These are phyloP conservation scores for Zaprionus taronus DNA, from an alignment of 1,140 invertebrate genomes.

Conservation along the genomic window DNA sequence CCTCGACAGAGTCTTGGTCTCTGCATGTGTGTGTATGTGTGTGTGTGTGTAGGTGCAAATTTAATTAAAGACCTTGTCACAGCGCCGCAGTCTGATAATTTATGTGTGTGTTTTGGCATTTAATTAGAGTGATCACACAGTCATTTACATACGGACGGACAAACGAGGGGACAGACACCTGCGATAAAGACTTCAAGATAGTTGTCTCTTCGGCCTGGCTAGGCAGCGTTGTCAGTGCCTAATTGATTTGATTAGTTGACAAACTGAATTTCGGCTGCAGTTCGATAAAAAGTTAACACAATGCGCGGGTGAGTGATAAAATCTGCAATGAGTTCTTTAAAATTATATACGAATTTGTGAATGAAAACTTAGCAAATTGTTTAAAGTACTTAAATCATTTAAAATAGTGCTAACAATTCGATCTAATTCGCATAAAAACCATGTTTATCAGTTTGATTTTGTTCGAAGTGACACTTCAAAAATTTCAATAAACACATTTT, in stretches of 20 bases:
- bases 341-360: background rate
- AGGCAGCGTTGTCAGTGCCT: conserved; percentile 55
- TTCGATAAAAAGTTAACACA: conserved; percentile 14
- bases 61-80: conserved; percentile 75
- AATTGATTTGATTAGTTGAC: conserved; percentile 66
- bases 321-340: background rate
- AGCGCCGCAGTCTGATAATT: conserved; percentile 66
- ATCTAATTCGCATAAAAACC: too few relatives aligned
- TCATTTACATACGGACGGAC: conserved; percentile 65
- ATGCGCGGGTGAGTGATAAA: conserved; percentile 53
- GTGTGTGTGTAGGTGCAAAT: conserved; percentile 48
- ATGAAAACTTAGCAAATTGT: background rate
- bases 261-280: conserved; percentile 31
- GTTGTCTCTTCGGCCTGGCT: conserved; percentile 40
- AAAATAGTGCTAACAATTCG: background rate
- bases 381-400: background rate
- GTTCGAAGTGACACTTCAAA: background rate
- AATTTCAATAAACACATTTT: too few relatives aligned
- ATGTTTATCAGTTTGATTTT: background rate
- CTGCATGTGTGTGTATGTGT: conserved; percentile 22
- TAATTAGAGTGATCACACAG: conserved; percentile 76
- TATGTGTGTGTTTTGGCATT: conserved; percentile 61
- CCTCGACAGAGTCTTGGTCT: conserved; percentile 7
- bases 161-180: conserved; percentile 8
- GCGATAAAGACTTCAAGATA: conserved; percentile 51